Base-by-base conservation (phyloP, 2,113 vertebrate genomes). In the Saguinus midas region DNA sequence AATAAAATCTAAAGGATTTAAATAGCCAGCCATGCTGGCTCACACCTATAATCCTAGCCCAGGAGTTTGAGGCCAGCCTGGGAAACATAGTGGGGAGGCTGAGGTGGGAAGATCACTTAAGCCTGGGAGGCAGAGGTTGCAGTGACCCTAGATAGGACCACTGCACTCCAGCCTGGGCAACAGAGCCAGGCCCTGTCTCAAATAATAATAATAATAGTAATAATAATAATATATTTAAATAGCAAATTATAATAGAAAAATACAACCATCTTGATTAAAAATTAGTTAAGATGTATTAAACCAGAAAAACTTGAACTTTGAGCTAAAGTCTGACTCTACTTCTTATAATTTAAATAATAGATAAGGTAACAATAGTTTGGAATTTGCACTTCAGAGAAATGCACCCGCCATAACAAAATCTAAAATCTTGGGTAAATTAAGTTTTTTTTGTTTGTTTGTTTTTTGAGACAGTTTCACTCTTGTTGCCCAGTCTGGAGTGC, bases 371-470 rank as follows among this genome's bases (percentile, higher is more conserved):
- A 88, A 76, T 23, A 96, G 79, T n/a, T 85, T 95, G 58, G 14
- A 89, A 95, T 95, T 64, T 87, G 17, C 43, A 95, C 21, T 90
- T 94, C 50, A 96, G 78, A 94, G 90, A 95, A 85, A 57, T 66
- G 27, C n/a, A 93, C 23, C 40, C 66, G 48, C 21, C 50, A 93
- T 40, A 2, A 96, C 11, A 96, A 95, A 94, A 83, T 50, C 66
- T 55, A 61, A 83, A 92, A 78, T 79, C 32, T 64, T 64, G 61
- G 61, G 27, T 32, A 64, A 64, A 64, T 13, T 64, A 29, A 29
- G 61, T 29, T 57, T 57, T 20, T 57, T 55, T 55, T 43, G 43
- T 43, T 57, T 27, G 9, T 64, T 13, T 6, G 37, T 64, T 29
- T 14, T 32, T 64, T 64, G 61, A 64, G 27, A 64, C 12, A 5